Evolutionary conservation across 2,888 invertebrate genomes (phyloP).

Genomic region (Resseliella maxima): DNA sequence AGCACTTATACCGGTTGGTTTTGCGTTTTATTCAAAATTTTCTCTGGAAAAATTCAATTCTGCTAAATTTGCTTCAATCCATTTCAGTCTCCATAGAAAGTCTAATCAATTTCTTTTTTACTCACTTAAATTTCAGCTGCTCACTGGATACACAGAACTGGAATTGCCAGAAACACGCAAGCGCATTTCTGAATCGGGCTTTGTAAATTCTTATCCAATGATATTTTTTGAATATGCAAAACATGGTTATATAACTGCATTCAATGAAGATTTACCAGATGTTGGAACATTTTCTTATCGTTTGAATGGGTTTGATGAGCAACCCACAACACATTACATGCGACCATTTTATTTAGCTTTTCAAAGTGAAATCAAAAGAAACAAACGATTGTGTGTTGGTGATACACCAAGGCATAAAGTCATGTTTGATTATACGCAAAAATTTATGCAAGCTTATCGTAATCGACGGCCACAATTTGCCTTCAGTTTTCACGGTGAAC

Average conservation of each 20-base stretch:
- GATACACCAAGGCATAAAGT: conserved; percentile 76
- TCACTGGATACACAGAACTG: conserved; percentile 86
- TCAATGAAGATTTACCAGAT: conserved; percentile 86
- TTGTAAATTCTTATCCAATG: conserved; percentile 84
- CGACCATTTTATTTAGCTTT: conserved; percentile 82
- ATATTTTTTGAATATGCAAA: conserved; percentile 83
- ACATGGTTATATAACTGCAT: conserved; percentile 81
- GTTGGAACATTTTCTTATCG: conserved; percentile 92
- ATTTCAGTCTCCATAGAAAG: no score
- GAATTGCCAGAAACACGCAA: conserved; percentile 88
- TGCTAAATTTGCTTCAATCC: no score
- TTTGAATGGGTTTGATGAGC: conserved; percentile 83
- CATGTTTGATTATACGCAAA: conserved; percentile 74
- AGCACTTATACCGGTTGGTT: conserved; percentile 77
- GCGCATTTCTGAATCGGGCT: conserved; percentile 72
- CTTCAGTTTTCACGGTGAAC: conserved; percentile 89
- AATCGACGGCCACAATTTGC: conserved; percentile 75
- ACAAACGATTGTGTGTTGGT: conserved; percentile 76
- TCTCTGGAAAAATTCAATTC: no score
- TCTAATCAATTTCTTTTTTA: background rate
- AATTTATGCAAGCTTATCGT: conserved; percentile 73
- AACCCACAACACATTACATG: conserved; percentile 92
- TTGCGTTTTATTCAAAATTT: background rate
- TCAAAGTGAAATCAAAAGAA: conserved; percentile 70
- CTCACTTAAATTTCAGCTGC: conserved; percentile 66